Base-by-base conservation (phyloP, 2,888 invertebrate genomes). In the Orchesellides sinensis region DNA sequence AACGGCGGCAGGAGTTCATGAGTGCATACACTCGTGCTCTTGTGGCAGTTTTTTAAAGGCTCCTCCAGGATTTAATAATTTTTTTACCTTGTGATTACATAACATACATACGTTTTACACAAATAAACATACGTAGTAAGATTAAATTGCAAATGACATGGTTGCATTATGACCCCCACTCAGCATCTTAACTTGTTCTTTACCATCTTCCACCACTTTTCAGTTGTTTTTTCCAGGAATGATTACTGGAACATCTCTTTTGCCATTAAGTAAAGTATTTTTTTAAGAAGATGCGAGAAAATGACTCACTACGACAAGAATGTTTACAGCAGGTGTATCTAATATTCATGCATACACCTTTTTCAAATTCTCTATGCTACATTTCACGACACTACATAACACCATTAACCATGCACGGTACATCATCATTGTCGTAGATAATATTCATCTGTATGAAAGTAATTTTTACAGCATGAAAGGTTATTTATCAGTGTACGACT, bases 131-230 rank as follows among this genome's bases (percentile, higher is more conserved):
- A 79, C 21, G 69, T n/a, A 69, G 78, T 78, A 69, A 79, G 79
- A 79, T 79, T 79, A 79, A 79, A 79, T 79, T 79, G 79, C 79
- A 79, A 79, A 79, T 65, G 79, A 79, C 79, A 72, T 63, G 52
- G 14, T 35, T 65, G 63, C 78, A 78, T 69, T 78, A 77, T 77
- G 77, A 77, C 66, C 68, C 66, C 10, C 40, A 40, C 47, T 63
- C 27, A 8, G 25, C 68, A 8, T 77, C 49, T 63, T 61, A 69
- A 68, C 68, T 78, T 52, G 49, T 40, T 49, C 59, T 27, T n/a
- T 21, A 17, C 49, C 59, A 49, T 59, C 61, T 21, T 35, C 35
- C 35, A 69, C 40, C 52, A 61, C 35, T 61, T 32, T 69, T 61
- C 32, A n/a, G 25, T 25, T 59, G 29, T 49, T 35, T 12, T n/a